Percentiles rank a stretch among this genome's conserved stretches.
phyloP scores from a whole-genome alignment of 2,113 vertebrate species.

The Plecturocebus donacophilus region DNA sequence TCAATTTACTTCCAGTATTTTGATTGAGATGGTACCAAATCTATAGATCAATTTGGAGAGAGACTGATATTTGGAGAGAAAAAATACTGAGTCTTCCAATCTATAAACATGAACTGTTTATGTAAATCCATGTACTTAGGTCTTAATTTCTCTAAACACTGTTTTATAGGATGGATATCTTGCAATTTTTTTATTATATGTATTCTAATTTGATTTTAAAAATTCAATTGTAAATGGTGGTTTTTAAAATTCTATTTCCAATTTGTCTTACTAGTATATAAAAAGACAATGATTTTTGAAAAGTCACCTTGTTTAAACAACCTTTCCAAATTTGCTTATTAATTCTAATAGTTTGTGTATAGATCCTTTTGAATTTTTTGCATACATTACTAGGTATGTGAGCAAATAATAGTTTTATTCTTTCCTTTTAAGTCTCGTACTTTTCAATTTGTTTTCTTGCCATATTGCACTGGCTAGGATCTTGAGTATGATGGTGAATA shows the following conservation, averaged over 20 bases:
- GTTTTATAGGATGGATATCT: not conserved
- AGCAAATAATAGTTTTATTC: not conserved
- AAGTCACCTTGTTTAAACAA: not conserved
- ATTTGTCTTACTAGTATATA: not conserved
- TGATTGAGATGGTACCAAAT: not conserved
- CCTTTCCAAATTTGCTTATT: not conserved
- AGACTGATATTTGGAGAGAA: not conserved
- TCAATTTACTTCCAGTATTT: not conserved
- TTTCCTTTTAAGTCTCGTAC: not conserved
- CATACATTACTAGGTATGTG: not conserved
- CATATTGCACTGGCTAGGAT: not conserved
- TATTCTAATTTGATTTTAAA: not conserved
- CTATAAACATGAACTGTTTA: not conserved
- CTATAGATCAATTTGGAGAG: not conserved
- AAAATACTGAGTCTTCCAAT: not conserved
- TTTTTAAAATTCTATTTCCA: not conserved
- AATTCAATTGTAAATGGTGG: not conserved
- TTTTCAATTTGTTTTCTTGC: not conserved
- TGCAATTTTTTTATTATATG: not conserved
- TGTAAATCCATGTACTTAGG: not conserved
- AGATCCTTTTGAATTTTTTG: not conserved
- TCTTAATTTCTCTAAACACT: not conserved
- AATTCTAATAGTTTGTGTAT: not conserved
- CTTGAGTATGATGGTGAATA: not conserved
- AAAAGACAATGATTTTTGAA: not conserved